A percentile compares a stretch with the other conserved stretches of the same genome.
Conservation (phyloP, 1,140 invertebrate species). For the Arctopsyche grandis region DNA sequence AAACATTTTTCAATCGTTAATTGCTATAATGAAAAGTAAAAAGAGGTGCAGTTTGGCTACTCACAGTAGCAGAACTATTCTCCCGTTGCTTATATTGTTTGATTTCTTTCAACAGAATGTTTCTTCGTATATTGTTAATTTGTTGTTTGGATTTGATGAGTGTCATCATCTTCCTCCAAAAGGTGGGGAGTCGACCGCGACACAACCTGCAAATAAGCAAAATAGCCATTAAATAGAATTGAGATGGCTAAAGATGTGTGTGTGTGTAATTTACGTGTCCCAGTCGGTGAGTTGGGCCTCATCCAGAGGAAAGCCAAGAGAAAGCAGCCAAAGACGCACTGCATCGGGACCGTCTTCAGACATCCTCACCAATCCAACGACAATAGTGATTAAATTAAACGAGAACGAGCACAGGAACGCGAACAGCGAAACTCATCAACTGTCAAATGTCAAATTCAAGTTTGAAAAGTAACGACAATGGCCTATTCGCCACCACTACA, state of each 20-base stretch:
- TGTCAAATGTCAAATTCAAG: too few relatives aligned
- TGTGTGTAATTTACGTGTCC: slow-evolving; percentile 20
- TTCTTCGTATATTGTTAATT: slow-evolving; percentile 18
- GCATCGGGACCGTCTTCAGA: too few relatives aligned
- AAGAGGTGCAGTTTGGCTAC: not conserved
- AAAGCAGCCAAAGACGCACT: not conserved
- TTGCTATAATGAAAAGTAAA: too few relatives aligned
- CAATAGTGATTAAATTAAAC: too few relatives aligned
- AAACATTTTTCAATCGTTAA: too few relatives aligned
- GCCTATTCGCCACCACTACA: too few relatives aligned
- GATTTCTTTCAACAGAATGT: slow-evolving; percentile 7
- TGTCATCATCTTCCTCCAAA: slow-evolving; percentile 21
- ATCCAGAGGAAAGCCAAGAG: slow-evolving; percentile 30
- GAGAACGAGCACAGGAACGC: too few relatives aligned
- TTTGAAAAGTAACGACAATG: too few relatives aligned
- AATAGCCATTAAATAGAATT: not conserved
- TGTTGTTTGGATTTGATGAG: slow-evolving; percentile 1
- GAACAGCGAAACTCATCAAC: too few relatives aligned
- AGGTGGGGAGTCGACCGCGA: not conserved
- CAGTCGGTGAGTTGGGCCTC: slow-evolving; percentile 16
- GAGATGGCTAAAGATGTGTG: not conserved
- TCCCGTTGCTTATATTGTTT: not conserved
- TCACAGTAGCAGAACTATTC: slow-evolving; percentile 22
- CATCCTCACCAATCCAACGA: too few relatives aligned
- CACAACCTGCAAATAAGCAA: not conserved